Conservation (phyloP, 2,797 vertebrate genomes). For the Falco biarmicus region DNA sequence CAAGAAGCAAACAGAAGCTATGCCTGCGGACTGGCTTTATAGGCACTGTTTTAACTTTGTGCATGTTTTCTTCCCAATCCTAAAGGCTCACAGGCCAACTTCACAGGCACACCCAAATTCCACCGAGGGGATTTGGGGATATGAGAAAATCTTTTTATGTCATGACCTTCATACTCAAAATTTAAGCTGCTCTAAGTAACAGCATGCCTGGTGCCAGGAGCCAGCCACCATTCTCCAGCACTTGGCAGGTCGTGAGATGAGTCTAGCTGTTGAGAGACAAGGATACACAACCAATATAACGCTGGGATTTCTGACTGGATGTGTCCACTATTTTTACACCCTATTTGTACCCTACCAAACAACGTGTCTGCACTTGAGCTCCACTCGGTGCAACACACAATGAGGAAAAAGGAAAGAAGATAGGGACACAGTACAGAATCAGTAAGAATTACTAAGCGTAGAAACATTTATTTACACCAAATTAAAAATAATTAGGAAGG, state of each 20-base stretch:
- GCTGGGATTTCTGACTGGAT: not conserved
- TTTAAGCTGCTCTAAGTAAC: not conserved
- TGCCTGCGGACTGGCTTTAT: not conserved
- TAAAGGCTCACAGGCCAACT: not conserved
- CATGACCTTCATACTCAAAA: not conserved
- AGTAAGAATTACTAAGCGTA: not conserved
- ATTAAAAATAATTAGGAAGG: not conserved
- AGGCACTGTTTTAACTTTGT: not conserved
- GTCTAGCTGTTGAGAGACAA: not conserved
- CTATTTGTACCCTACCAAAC: not conserved
- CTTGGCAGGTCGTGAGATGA: not conserved
- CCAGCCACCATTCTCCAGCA: not conserved
- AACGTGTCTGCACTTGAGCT: not conserved
- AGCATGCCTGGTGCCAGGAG: not conserved
- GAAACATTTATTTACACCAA: not conserved
- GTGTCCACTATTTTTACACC: not conserved
- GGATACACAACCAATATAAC: not conserved
- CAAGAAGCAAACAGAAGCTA: rapidly evolving
- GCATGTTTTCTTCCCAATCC: not conserved
- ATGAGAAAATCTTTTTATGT: not conserved
- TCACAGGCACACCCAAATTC: not conserved
- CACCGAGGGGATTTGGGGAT: not conserved
- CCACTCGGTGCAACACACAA: not conserved
- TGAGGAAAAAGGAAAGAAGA: not conserved
- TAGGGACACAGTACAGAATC: not conserved